Evolutionary conservation across 2,113 vertebrate genomes (phyloP), one percentile per base, ranked within the genome.

Genomic region (Zosterops lateralis): DNA sequence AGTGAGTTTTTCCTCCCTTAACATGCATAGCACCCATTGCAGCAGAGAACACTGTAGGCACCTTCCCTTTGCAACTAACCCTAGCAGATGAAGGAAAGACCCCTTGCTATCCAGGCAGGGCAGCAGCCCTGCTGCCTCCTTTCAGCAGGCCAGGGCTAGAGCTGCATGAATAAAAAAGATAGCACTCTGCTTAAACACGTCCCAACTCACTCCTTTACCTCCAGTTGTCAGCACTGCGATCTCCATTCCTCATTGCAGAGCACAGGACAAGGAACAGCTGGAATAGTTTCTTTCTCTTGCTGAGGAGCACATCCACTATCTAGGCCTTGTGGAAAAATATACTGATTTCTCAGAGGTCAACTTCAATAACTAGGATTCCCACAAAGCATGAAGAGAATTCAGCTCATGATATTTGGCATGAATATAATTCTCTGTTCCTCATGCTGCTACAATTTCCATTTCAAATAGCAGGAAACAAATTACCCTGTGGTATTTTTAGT

Each of bases 401-500:
- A 72, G 58, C 48, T 94, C 82, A 90, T 88, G 71, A 89, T 89
- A 88, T 92, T 86, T 95, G 95, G 89, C 93, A 95, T 86, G 87
- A 95, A 90, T 94, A 91, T 88, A 71, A 71, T 1, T 36, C 79
- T 92, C 91, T 95, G 90, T 96, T 96, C 82, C 87, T 77, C 72
- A 66, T 74, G 82, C 84, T 90, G 82, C 78, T 83, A 91, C 64
- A 94, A 90, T 96, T 95, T 97, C 94, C 93, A 95, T 94, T 95
- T 92, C 90, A 95, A 97, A 96, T 71, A 91, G 82, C 91, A 94
- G 90, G 96, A 96, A 97, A 93, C 60, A 50, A 95, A 85, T 88
- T 80, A 71, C 45, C 51, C 90, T 80, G 84, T 77, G 93, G 87
- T 91, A 82, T 95, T 95, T 97, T 84, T 90, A n/a, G 14, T 65